Evolutionary conservation across 2,888 invertebrate genomes (phyloP), one percentile per base, ranked within the genome.

Genomic region (Aspidiotus rigidus): DNA sequence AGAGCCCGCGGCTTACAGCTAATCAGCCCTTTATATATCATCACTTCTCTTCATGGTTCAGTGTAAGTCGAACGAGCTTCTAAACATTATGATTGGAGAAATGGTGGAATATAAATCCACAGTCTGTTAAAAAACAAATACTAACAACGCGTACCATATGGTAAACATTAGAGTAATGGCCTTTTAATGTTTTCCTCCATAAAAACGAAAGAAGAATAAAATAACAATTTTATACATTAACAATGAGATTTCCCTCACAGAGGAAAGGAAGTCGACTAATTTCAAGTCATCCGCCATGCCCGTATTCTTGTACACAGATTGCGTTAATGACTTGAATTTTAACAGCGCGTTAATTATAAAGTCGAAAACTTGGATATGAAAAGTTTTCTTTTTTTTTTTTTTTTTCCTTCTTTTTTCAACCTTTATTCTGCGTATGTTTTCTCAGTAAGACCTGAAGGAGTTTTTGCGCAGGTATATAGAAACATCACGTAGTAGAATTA

Each of bases 281-380:
- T 28, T 28, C 5, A 28, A 28, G 49, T 49, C 10, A 49, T 49
- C 49, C 49, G 49, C 49, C 28, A 28, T 28, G 5, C 28, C 28
- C 28, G 28, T 28, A 28, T 28, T 28, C 6, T 49, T 49, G 10
- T 49, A 11, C 49, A 11, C 49, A 49, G 49, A 49, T 49, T 49
- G 49, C 49, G 49, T 49, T 49, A 49, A 49, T 49, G 49, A 49
- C 49, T 49, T 49, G 49, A 49, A 49, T 49, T 49, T 49, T 49
- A 49, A 49, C 49, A 49, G 49, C 49, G 49, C 49, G 49, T 49
- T 49, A 49, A 49, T 49, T 49, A 49, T 49, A n/a, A 49, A 49
- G 49, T 49, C 49, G 49, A 49, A 28, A 49, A 49, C 49, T 49
- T 6, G 49, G n/a, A n/a, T n/a, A n/a, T 49, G 6, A 11, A n/a